Conservation (phyloP, 1,140 invertebrate genomes). For the Orchesella cincta region DNA sequence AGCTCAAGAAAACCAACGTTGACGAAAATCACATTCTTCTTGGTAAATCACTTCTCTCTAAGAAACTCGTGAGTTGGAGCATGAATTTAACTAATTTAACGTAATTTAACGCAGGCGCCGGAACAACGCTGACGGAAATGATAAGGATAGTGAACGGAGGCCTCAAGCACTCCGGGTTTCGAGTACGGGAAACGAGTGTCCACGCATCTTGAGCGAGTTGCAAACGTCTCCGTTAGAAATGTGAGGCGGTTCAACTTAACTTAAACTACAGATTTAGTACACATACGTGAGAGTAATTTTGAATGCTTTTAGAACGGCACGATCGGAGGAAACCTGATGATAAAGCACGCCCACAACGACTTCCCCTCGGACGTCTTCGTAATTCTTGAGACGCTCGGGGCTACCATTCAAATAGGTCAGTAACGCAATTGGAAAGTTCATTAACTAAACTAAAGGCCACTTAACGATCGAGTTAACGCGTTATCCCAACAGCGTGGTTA, state of each 20-base stretch:
- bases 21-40: slow-evolving; percentile 26
- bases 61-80: no score
- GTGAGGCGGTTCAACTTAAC: slow-evolving; percentile 43
- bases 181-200: slow-evolving; percentile 49
- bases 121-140: slow-evolving; percentile 44
- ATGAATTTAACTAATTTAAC: no score
- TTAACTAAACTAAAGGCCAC: background rate
- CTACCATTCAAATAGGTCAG: slow-evolving; percentile 55
- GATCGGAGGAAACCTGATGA: slow-evolving; percentile 59
- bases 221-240: slow-evolving; percentile 53
- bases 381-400: slow-evolving; percentile 55
- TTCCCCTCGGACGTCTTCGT: slow-evolving; percentile 60
- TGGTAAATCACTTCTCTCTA: no score
- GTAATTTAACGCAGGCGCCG: slow-evolving; percentile 41
- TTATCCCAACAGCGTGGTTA: background rate
- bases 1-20: slow-evolving; percentile 59
- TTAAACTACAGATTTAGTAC: background rate
- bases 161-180: slow-evolving; percentile 45
- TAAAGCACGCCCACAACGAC: slow-evolving; percentile 57
- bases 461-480: background rate
- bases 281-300: slow-evolving; percentile 52
- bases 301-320: slow-evolving; percentile 70
- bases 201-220: slow-evolving; percentile 52
- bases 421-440: background rate
- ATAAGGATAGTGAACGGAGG: slow-evolving; percentile 46